Evolutionary conservation across 2,888 invertebrate species (phyloP).

Genomic region (Punctoribates punctum): DNA sequence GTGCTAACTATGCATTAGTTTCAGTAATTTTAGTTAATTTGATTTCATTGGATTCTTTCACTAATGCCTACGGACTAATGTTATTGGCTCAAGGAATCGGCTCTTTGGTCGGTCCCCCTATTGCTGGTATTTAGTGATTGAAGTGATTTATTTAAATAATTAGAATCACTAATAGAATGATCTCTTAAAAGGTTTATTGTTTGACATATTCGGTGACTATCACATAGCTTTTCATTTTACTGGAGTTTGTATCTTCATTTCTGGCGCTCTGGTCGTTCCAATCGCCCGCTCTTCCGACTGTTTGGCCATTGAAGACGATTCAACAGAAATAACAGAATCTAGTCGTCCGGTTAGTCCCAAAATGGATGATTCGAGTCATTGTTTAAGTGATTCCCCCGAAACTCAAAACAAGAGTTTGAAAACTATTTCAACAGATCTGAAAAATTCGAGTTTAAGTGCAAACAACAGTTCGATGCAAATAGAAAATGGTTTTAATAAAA

Average conservation of each 20-base stretch:
- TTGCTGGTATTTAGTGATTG: slow-evolving; percentile 66
- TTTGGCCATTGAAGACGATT: slow-evolving; percentile 11
- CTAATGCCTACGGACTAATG: slow-evolving; percentile 82
- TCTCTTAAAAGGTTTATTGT: slow-evolving; percentile 73
- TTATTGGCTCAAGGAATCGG: slow-evolving; percentile 83
- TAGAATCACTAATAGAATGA: neutral
- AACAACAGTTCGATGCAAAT: neutral
- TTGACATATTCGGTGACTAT: slow-evolving; percentile 69
- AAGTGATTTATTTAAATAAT: slow-evolving; percentile 19
- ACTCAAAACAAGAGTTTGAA: neutral
- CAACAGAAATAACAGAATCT: slow-evolving; percentile 25
- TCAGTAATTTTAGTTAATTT: slow-evolving; percentile 84
- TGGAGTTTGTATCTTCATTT: slow-evolving; percentile 71
- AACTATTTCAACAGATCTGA: neutral
- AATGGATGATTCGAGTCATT: slow-evolving; percentile 16
- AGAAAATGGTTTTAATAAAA: slow-evolving; percentile 13
- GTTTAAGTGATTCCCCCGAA: neutral
- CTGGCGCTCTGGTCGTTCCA: slow-evolving; percentile 63
- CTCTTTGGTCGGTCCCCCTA: slow-evolving; percentile 81
- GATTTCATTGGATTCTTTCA: slow-evolving; percentile 82
- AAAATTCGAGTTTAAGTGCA: neutral
- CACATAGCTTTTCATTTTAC: slow-evolving; percentile 75
- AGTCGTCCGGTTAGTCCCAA: slow-evolving; percentile 31
- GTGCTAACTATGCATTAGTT: slow-evolving; percentile 85
- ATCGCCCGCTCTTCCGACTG: slow-evolving; percentile 42